Evolutionary conservation across 2,888 invertebrate species (phyloP).

Genomic region (Allacma fusca): DNA sequence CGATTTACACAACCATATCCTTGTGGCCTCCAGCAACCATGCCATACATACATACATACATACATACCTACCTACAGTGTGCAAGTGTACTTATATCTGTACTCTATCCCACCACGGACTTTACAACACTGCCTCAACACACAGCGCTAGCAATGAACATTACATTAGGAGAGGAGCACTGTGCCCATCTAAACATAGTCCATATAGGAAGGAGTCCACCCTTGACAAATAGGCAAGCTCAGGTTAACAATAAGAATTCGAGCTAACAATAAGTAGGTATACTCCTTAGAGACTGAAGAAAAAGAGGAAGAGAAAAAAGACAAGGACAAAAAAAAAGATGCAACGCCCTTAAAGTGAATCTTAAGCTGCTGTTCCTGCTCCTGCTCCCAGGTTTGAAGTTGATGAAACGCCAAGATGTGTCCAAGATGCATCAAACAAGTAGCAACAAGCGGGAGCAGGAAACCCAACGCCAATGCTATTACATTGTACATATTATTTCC

Average conservation of each 20-base stretch:
- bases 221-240: background rate
- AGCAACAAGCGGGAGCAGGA: constrained; percentile 4
- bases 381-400: background rate
- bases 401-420: constrained; percentile 27
- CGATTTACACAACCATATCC: constrained; percentile 28
- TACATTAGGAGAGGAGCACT: too few relatives aligned
- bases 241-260: constrained; percentile 12
- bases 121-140: too few relatives aligned
- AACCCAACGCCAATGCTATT: constrained; percentile 17
- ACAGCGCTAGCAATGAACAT: too few relatives aligned
- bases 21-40: constrained; percentile 7
- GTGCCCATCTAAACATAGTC: background rate
- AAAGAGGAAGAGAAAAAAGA: constrained; percentile 9
- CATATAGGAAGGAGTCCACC: background rate
- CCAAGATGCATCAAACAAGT: constrained; percentile 12
- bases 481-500: background rate
- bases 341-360: constrained; percentile 17
- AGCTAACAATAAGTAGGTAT: background rate
- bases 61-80: too few relatives aligned
- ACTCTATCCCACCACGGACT: background rate
- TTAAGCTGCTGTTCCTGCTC: constrained; percentile 13
- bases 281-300: background rate
- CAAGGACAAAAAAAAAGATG: constrained; percentile 28
- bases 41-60: too few relatives aligned
- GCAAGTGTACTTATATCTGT: background rate